Evolutionary conservation across 1,140 invertebrate species (phyloP).

Genomic region (Habropoda laboriosa): DNA sequence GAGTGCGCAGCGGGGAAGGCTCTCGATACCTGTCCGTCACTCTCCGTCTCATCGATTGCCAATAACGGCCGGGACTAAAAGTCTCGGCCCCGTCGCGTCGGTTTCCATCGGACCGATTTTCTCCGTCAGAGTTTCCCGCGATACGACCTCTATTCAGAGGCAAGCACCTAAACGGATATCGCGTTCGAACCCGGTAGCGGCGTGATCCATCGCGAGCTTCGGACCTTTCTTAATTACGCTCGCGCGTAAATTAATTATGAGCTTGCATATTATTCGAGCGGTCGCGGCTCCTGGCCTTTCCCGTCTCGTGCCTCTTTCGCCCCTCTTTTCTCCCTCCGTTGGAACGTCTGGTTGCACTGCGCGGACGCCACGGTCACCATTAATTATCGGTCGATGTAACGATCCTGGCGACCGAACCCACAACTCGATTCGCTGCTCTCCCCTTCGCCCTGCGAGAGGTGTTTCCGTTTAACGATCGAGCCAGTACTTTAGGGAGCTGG

Average conservation of each 20-base stretch:
- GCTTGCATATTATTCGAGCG: constrained; percentile 72
- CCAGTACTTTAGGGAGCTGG: constrained; percentile 51
- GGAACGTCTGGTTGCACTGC: constrained; percentile 41
- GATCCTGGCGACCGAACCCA: constrained; percentile 64
- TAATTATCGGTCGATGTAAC: constrained; percentile 71
- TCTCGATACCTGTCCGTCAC: constrained; percentile 69
- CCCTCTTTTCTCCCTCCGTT: neutral
- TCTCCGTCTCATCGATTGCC: constrained; percentile 64
- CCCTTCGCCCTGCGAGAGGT: constrained; percentile 23
- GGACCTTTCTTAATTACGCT: constrained; percentile 69
- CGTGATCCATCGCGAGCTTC: neutral
- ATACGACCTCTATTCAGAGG: too few relatives aligned
- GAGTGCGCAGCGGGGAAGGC: constrained; percentile 60
- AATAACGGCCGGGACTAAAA: constrained; percentile 60
- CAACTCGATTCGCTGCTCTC: constrained; percentile 53
- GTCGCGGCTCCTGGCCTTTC: constrained; percentile 19
- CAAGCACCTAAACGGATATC: too few relatives aligned
- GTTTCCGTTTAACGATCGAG: constrained; percentile 62
- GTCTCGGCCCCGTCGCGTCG: constrained; percentile 46
- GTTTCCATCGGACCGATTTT: constrained; percentile 50
- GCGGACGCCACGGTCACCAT: constrained; percentile 60
- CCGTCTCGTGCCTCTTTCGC: neutral
- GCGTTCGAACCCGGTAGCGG: neutral
- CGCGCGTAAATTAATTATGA: constrained; percentile 73
- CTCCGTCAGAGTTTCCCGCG: too few relatives aligned